Evolutionary conservation across 2,797 vertebrate genomes (phyloP).

Genomic region (Paratrypauchen microcephalus): DNA sequence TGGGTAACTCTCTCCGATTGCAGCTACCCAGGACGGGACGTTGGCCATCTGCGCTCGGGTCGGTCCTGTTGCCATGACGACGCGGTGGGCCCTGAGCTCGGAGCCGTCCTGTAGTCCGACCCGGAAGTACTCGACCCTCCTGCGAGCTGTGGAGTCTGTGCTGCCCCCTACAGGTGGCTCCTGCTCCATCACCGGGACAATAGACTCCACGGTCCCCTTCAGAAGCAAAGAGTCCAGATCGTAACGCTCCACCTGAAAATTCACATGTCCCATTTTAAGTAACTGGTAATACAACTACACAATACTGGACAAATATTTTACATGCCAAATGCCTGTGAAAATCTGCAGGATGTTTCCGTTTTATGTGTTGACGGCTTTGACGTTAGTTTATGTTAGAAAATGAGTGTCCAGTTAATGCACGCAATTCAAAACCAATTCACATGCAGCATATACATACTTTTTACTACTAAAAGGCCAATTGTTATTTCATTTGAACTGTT

Average conservation of each 20-base stretch:
- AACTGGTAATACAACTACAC: no score
- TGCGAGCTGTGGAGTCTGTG: background rate
- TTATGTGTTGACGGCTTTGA: no score
- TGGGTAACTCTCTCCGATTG: slow-evolving; percentile 73
- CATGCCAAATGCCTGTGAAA: no score
- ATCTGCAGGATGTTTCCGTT: no score
- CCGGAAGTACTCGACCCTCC: slow-evolving; percentile 66
- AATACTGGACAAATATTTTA: no score
- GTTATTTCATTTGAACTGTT: no score
- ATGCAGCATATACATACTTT: no score
- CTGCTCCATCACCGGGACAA: slow-evolving; percentile 57
- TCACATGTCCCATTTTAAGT: slow-evolving; percentile 26
- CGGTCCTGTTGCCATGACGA: slow-evolving; percentile 78
- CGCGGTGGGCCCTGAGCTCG: slow-evolving; percentile 57
- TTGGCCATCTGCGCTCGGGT: slow-evolving; percentile 80
- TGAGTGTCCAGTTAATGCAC: no score
- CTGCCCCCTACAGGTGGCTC: slow-evolving; percentile 7
- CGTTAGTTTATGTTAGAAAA: no score
- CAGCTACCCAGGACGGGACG: slow-evolving; percentile 74
- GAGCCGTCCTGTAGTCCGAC: slow-evolving; percentile 67
- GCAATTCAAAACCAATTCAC: no score
- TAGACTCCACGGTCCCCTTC: slow-evolving; percentile 75
- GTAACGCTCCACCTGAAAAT: slow-evolving; percentile 72
- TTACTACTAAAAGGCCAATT: no score
- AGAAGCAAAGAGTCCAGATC: slow-evolving; percentile 67